phyloP scores from a whole-genome alignment of 2,797 vertebrate species.

The Tokudaia muenninki region DNA sequence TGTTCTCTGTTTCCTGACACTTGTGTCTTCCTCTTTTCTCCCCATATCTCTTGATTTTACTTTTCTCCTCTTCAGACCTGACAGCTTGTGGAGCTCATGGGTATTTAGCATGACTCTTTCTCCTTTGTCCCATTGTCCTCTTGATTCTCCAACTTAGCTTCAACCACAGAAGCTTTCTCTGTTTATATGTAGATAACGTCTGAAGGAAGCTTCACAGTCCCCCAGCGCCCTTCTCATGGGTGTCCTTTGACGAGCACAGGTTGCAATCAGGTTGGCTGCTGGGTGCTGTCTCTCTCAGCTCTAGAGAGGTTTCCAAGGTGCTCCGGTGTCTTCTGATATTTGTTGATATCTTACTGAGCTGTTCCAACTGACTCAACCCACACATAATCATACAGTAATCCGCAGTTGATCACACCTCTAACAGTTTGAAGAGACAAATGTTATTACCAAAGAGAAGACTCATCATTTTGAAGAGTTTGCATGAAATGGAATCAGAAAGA shows the following conservation, averaged over 20 bases:
- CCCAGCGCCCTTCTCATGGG: neutral
- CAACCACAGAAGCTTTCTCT: neutral
- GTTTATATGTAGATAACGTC: neutral
- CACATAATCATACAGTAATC: fast-evolving
- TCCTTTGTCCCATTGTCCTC: neutral
- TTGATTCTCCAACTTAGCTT: neutral
- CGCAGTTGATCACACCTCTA: neutral
- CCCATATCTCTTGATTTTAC: neutral
- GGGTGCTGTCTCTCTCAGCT: neutral
- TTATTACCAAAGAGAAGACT: neutral
- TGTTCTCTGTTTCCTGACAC: neutral
- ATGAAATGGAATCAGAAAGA: neutral
- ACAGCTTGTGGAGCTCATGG: neutral
- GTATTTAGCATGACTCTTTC: neutral
- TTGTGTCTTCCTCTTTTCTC: neutral
- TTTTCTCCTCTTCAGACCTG: neutral
- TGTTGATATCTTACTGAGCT: neutral
- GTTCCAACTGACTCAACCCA: too few relatives aligned
- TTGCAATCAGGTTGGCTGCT: neutral
- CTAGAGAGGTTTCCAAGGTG: neutral
- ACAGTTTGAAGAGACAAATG: neutral
- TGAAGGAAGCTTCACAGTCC: neutral
- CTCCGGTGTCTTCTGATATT: neutral
- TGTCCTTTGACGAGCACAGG: neutral
- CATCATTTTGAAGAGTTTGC: neutral